Conservation (phyloP, 2,113 vertebrate species). For the Chloroceryle aenea region DNA sequence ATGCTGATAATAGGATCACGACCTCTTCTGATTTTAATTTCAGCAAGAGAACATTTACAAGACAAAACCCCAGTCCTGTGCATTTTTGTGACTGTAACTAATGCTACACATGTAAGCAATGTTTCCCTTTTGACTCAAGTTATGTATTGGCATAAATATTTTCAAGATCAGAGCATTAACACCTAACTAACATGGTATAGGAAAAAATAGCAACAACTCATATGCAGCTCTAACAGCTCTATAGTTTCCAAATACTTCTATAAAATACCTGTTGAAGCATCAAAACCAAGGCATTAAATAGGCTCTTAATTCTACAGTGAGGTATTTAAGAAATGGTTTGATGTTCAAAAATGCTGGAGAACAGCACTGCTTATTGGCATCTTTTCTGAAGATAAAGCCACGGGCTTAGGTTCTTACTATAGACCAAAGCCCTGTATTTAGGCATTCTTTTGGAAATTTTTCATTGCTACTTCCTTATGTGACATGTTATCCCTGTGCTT, state of each 20-base stretch:
- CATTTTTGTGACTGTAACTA: neutral
- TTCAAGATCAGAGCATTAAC: neutral
- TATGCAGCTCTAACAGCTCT: neutral
- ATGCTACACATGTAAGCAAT: neutral
- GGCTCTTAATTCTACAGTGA: neutral
- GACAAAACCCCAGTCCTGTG: neutral
- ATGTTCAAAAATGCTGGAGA: neutral
- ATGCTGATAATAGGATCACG: neutral
- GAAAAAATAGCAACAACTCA: neutral
- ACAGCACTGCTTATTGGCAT: neutral
- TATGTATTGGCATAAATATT: constrained; percentile 42
- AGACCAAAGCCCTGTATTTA: neutral
- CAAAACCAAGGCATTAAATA: constrained; percentile 3
- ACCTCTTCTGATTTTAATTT: neutral
- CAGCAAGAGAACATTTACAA: neutral
- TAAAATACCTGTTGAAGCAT: constrained; percentile 7
- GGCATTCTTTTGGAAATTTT: neutral
- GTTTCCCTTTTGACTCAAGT: neutral
- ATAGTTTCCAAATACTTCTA: neutral
- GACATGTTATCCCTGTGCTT: neutral
- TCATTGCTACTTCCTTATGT: neutral
- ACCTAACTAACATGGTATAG: neutral
- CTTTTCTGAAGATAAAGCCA: neutral
- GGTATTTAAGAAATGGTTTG: neutral
- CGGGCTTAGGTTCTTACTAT: neutral